Percentiles rank a stretch among this genome's conserved stretches.
Conservation (phyloP, 2,888 invertebrate species). For the Cryptosula pallasiana region DNA sequence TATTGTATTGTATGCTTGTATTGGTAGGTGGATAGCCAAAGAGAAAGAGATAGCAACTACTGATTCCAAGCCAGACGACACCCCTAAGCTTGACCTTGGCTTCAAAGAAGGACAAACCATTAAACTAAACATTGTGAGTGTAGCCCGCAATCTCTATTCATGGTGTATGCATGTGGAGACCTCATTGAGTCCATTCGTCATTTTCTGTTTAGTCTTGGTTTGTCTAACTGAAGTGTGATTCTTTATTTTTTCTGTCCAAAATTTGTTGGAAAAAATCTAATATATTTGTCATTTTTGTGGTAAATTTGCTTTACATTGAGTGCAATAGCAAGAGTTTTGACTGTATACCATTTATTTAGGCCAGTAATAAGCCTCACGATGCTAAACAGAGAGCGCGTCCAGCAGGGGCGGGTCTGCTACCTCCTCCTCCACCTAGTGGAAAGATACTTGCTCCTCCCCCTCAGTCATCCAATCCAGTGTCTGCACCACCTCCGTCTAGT, state of each 20-base stretch:
- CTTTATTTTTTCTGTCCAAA: too few species aligned
- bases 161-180: too few species aligned
- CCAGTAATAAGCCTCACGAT: not conserved
- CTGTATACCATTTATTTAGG: too few species aligned
- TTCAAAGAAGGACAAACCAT: conserved; percentile 99
- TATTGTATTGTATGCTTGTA: too few species aligned
- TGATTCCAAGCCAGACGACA: conserved; percentile 57
- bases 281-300: too few species aligned
- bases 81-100: conserved; percentile 81
- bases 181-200: too few species aligned
- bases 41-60: conserved; percentile 75
- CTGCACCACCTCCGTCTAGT: conserved; percentile 4
- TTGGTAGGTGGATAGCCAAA: conserved; percentile 73
- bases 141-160: not conserved
- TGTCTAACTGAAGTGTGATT: too few species aligned
- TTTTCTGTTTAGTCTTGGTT: too few species aligned
- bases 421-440: conserved; percentile 20
- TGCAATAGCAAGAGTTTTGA: too few species aligned
- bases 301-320: too few species aligned
- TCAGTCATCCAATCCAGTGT: not conserved
- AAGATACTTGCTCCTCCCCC: conserved; percentile 2
- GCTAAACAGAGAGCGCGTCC: not conserved
- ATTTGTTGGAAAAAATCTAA: too few species aligned
- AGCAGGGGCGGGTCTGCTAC: conserved; percentile 8
- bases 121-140: conserved; percentile 80